These are phyloP conservation scores for Philonicus albiceps DNA, from an alignment of 2,888 invertebrate genomes.

Conservation along the genomic window DNA sequence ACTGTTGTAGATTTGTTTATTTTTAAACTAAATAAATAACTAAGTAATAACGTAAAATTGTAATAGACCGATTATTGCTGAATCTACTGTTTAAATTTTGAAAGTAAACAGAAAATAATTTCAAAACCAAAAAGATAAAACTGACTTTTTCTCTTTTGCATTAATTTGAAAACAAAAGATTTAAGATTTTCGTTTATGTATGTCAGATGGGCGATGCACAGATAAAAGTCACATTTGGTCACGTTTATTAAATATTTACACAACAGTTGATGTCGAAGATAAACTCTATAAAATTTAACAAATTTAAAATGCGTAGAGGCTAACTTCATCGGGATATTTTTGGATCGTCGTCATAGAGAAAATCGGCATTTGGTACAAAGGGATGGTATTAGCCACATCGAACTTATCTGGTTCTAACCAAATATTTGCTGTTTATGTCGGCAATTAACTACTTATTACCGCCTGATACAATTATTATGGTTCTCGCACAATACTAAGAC, in stretches of 20 bases:
- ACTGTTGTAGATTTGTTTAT: no score
- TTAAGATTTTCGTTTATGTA: neutral
- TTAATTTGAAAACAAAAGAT: neutral
- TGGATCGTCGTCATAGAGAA: neutral
- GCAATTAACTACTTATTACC: constrained; percentile 8
- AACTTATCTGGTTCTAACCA: neutral
- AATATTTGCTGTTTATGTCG: neutral
- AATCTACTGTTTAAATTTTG: neutral
- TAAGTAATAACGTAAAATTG: no score
- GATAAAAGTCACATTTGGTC: neutral
- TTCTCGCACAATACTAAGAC: neutral
- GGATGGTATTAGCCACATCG: neutral
- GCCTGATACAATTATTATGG: neutral
- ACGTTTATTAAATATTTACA: constrained; percentile 16
- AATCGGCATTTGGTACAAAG: neutral
- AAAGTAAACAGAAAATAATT: neutral
- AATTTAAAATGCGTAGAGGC: neutral
- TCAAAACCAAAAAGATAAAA: neutral
- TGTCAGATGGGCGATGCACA: neutral
- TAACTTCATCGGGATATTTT: neutral
- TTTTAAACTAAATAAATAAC: no score
- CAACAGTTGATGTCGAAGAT: neutral
- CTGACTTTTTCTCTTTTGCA: neutral
- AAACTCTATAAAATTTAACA: neutral
- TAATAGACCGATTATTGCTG: no score